These are phyloP conservation scores for Arctopsyche grandis DNA, from an alignment of 1,140 invertebrate species.

Conservation along the genomic window DNA sequence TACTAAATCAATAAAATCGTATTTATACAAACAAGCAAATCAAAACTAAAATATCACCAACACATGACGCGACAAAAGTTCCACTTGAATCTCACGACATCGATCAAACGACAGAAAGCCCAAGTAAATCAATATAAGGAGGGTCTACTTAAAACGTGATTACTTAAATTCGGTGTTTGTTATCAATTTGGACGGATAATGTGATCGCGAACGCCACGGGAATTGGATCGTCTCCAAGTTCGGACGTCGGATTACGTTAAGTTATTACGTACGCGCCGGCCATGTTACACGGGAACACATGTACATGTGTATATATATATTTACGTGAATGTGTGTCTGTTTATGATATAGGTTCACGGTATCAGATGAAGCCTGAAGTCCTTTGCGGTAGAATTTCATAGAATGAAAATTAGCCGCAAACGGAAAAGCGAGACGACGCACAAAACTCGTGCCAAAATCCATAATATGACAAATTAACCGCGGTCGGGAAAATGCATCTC, in stretches of 20 bases:
- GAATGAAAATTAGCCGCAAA: constrained; percentile 1
- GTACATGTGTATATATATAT: background rate
- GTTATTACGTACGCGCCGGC: constrained; percentile 21
- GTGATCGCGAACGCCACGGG: constrained; percentile 19
- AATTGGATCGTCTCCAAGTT: constrained; percentile 25
- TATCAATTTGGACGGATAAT: constrained; percentile 42
- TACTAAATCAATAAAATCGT: no score
- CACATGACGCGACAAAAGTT: no score
- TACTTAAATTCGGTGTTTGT: constrained; percentile 37
- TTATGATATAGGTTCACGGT: background rate
- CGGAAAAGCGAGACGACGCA: background rate
- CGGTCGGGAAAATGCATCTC: no score
- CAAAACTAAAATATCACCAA: no score
- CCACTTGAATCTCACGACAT: no score
- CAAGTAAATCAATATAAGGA: no score
- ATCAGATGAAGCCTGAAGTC: background rate
- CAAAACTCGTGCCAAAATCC: background rate
- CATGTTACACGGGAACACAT: background rate
- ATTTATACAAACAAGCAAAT: no score
- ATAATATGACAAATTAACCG: background rate
- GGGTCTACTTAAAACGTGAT: background rate
- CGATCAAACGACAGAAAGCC: no score
- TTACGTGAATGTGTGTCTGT: background rate
- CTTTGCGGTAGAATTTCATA: background rate
- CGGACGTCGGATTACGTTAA: constrained; percentile 32